These are phyloP conservation scores for Gnathonemus echidnorhynchus DNA, from an alignment of 2,113 vertebrate genomes.

Conservation along the genomic window DNA sequence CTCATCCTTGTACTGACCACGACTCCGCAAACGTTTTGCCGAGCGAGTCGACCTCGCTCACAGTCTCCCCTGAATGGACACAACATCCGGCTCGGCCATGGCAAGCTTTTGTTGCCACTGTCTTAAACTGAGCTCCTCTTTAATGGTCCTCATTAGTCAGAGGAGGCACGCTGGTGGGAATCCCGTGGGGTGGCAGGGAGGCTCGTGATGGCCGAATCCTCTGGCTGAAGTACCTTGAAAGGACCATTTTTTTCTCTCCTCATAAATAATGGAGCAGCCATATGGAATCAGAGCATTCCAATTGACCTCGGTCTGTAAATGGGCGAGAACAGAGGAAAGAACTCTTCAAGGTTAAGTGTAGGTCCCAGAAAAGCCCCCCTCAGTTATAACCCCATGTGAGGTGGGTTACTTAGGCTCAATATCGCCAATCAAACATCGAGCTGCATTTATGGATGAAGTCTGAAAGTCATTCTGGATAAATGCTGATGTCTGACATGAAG, in stretches of 20 bases:
- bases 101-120: no score
- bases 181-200: not conserved
- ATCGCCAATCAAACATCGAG: not conserved
- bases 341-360: not conserved
- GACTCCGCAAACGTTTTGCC: not conserved
- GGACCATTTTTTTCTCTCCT: not conserved
- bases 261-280: slow-evolving; percentile 1
- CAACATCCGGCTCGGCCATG: not conserved
- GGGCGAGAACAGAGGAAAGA: no score
- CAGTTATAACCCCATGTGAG: not conserved
- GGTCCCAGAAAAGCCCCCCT: not conserved
- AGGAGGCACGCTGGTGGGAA: not conserved
- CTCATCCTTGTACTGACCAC: not conserved
- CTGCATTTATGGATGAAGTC: not conserved
- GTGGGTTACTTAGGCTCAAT: not conserved
- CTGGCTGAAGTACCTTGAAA: slow-evolving; percentile 2
- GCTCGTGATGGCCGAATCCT: not conserved
- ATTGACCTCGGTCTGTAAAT: not conserved
- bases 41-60: not conserved
- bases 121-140: not conserved
- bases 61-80: not conserved
- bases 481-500: not conserved
- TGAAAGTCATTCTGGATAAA: not conserved
- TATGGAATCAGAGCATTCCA: not conserved
- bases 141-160: not conserved